phyloP scores from a whole-genome alignment of 2,888 invertebrate genomes.

The Xanthorhoe designata region DNA sequence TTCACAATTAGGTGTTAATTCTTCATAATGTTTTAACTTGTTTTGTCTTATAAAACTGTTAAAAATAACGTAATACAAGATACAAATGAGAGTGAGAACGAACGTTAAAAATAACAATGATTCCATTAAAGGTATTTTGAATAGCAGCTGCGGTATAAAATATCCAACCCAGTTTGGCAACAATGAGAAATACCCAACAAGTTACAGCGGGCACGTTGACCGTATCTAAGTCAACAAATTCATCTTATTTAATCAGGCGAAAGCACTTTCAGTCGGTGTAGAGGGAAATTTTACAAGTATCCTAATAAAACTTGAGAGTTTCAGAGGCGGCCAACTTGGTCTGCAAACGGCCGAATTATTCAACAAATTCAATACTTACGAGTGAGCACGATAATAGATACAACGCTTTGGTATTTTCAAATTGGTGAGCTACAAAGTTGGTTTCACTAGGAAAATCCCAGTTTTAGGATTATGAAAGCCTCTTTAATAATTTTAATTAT shows the following conservation, averaged over 20 bases:
- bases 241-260: slow-evolving; percentile 83
- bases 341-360: slow-evolving; percentile 66
- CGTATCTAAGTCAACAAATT: slow-evolving; percentile 77
- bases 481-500: too few species aligned
- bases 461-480: too few species aligned
- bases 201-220: slow-evolving; percentile 57
- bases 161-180: slow-evolving; percentile 15
- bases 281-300: slow-evolving; percentile 84
- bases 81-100: too few species aligned
- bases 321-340: slow-evolving; percentile 63
- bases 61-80: too few species aligned
- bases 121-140: background rate
- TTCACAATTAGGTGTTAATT: too few species aligned
- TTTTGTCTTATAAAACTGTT: too few species aligned
- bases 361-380: slow-evolving; percentile 71
- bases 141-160: background rate
- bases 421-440: slow-evolving; percentile 19
- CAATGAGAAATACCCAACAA: slow-evolving; percentile 40
- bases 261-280: slow-evolving; percentile 76
- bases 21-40: too few species aligned
- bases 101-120: slow-evolving; percentile 4
- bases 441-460: background rate
- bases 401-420: slow-evolving; percentile 29
- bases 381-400: slow-evolving; percentile 36
- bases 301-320: slow-evolving; percentile 83